Base-by-base conservation (phyloP, 2,888 invertebrate species). In the Deladenus siricidicola region DNA sequence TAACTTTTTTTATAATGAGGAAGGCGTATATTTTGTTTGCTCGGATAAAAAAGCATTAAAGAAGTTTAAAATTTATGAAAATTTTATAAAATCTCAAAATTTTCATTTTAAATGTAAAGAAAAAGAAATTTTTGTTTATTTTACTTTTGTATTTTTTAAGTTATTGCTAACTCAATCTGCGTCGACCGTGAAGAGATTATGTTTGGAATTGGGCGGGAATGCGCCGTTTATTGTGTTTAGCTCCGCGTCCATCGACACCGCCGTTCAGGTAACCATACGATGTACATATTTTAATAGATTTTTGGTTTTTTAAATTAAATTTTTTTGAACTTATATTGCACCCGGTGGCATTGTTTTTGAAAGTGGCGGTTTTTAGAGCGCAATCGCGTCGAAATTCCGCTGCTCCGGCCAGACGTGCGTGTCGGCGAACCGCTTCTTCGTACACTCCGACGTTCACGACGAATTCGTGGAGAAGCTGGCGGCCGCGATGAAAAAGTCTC, bases 221-320 rank as follows among this genome's bases (percentile, higher is more conserved):
- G 96, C 96, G 0, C 93, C 98, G 0, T 93, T 93, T 76, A 90
- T 99, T 73, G 90, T 99, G 4, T 96, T 96, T 78, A 85, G 90
- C 60, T 87, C 88, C 63, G 96, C 96, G 1, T 86, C 96, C 80
- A 75, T 98, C 24, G 86, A 89, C 64, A 83, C 85, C 74, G 93
- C 96, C 1, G 86, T 92, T 0, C 84, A 71, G 53, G 82, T 23
- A 60, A n/a, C n/a, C n/a, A n/a, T n/a, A n/a, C 50, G 17, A 24
- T 34, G 3, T 52, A 21, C 19, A 42, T 30, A 17, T 19, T 67
- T 44, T 3, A 51, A n/a, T n/a, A n/a, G n/a, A n/a, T n/a, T n/a
- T n/a, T n/a, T n/a, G n/a, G n/a, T n/a, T n/a, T n/a, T n/a, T n/a
- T n/a, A n/a, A n/a, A n/a, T 42, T 26, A n/a, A 29, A 45, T 59